phyloP scores from a whole-genome alignment of 1,140 invertebrate species.

The Meloidogyne floridensis region DNA sequence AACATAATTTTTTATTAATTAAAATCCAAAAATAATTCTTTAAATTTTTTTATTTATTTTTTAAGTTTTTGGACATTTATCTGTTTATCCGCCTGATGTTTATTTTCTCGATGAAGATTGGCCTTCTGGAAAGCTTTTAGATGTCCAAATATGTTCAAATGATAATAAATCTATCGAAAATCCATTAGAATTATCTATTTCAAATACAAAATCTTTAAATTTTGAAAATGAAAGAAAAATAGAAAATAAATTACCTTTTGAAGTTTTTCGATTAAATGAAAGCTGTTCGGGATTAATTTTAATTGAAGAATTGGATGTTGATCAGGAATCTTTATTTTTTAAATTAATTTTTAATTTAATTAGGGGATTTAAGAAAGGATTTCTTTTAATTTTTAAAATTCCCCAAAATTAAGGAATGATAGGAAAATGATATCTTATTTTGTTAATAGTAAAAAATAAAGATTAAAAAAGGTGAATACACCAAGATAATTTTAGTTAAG shows the following conservation, averaged over 20 bases:
- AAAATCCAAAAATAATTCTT: no score
- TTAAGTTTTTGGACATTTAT: background rate
- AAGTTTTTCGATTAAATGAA: conserved; percentile 14
- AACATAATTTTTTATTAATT: background rate
- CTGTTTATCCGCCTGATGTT: conserved; percentile 8
- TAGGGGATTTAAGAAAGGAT: no score
- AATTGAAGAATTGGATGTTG: conserved; percentile 14
- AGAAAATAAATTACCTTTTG: conserved; percentile 11
- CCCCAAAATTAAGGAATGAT: no score
- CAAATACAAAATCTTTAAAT: background rate
- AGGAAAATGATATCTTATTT: no score
- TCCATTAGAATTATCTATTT: background rate
- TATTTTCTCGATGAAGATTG: conserved; percentile 28
- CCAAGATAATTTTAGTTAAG: no score
- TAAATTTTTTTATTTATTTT: no score
- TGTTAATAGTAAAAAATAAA: no score
- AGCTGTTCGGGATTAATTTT: conserved; percentile 18
- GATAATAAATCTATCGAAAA: background rate
- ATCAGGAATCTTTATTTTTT: background rate
- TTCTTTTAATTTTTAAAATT: no score
- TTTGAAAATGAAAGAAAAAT: background rate
- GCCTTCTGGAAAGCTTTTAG: conserved; percentile 16
- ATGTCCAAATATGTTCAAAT: conserved; percentile 21
- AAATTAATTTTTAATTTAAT: background rate
- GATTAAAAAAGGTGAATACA: no score